Conservation (phyloP, 2,113 vertebrate genomes). For the Psilopogon haemacephalus region DNA sequence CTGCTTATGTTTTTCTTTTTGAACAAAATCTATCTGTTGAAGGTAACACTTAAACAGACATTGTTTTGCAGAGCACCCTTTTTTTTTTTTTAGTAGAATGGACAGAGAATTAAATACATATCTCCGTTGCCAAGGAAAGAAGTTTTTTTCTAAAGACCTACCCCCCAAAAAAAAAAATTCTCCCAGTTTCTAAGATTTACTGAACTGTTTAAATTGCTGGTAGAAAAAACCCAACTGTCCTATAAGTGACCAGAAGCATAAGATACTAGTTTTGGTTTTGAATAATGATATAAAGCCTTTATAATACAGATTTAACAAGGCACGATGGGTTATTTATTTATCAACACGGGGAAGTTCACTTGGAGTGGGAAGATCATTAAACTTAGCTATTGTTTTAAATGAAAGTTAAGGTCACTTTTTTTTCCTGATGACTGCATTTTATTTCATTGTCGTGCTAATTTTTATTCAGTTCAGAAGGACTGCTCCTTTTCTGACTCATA, state of each 20-base stretch:
- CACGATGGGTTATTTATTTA: not conserved
- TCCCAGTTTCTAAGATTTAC: constrained; percentile 13
- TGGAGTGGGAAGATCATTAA: not conserved
- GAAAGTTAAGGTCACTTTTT: not conserved
- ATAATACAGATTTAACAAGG: not conserved
- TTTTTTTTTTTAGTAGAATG: constrained; percentile 49
- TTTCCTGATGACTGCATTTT: not conserved
- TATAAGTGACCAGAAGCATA: not conserved
- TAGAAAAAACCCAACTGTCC: not conserved
- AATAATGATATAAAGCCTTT: not conserved
- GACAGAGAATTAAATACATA: constrained; percentile 26
- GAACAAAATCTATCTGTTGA: not conserved
- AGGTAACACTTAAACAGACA: constrained; percentile 42
- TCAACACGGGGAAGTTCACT: not conserved
- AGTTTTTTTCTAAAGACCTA: not conserved
- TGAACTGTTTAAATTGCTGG: constrained; percentile 1
- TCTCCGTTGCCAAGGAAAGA: constrained; percentile 23
- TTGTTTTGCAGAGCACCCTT: constrained; percentile 26
- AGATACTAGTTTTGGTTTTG: not conserved
- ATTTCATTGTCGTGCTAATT: not conserved
- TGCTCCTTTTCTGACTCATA: not conserved
- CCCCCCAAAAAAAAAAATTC: not conserved
- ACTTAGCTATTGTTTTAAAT: not conserved
- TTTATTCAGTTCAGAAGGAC: not conserved
- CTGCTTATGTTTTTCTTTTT: not conserved